Evolutionary conservation across 2,888 invertebrate species (phyloP).

Genomic region (Gymnoscelis rufifasciata): DNA sequence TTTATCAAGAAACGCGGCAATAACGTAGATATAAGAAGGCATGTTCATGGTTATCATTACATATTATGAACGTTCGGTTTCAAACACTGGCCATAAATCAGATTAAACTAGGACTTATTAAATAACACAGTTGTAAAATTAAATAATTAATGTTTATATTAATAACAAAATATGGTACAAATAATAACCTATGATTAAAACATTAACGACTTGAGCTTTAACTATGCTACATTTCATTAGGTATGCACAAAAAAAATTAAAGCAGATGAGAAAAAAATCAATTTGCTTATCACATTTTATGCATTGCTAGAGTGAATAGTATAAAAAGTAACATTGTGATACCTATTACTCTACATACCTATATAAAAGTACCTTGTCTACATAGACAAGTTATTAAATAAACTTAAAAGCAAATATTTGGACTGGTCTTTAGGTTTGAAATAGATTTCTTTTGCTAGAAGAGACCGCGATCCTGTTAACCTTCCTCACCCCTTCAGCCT

Average conservation of each 20-base stretch:
- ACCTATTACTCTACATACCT: constrained; percentile 36
- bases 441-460: constrained; percentile 55
- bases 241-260: constrained; percentile 16
- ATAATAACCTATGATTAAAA: constrained; percentile 33
- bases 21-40: constrained; percentile 45
- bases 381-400: constrained; percentile 36
- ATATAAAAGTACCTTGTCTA: constrained; percentile 57
- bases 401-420: constrained; percentile 54
- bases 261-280: constrained; percentile 37
- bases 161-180: too few species aligned
- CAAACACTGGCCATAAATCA: constrained; percentile 14
- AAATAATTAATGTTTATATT: too few species aligned
- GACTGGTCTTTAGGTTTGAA: constrained; percentile 68
- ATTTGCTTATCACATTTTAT: constrained; percentile 59
- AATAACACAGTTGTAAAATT: background rate
- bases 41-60: constrained; percentile 48
- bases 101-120: background rate
- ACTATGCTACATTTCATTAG: constrained; percentile 39
- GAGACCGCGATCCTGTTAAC: constrained; percentile 17
- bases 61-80: constrained; percentile 18
- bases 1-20: constrained; percentile 48
- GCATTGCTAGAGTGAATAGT: constrained; percentile 41
- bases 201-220: constrained; percentile 69
- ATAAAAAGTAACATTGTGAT: constrained; percentile 44
- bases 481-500: constrained; percentile 8